These are phyloP conservation scores for Pseudeuparius sepicola DNA, from an alignment of 2,888 invertebrate species.

Conservation along the genomic window DNA sequence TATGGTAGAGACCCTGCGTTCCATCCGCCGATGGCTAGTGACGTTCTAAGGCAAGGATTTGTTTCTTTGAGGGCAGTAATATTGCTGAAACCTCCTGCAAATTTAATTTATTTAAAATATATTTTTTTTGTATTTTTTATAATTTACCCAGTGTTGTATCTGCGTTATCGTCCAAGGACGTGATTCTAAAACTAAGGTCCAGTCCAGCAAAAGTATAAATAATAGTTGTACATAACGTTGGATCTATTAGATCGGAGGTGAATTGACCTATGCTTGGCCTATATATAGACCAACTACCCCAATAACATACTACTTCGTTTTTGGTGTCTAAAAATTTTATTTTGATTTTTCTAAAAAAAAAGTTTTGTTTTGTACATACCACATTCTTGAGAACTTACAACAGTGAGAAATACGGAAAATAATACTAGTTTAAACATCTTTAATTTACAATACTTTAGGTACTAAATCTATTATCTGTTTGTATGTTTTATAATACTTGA, in stretches of 20 bases:
- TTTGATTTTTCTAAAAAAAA: too few relatives aligned
- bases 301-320: conserved; percentile 63
- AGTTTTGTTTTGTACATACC: neutral
- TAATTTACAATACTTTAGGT: too few relatives aligned
- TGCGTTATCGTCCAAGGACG: conserved; percentile 36
- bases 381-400: too few relatives aligned
- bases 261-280: conserved; percentile 56
- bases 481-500: too few relatives aligned
- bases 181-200: conserved; percentile 37
- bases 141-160: conserved; percentile 34
- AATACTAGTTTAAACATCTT: too few relatives aligned
- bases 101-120: conserved; percentile 2
- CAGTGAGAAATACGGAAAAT: too few relatives aligned
- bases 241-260: conserved; percentile 56
- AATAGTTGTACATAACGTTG: conserved; percentile 68
- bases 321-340: conserved; percentile 19
- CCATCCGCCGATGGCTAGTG: conserved; percentile 58
- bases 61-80: conserved; percentile 44
- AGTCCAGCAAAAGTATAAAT: conserved; percentile 74
- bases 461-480: too few relatives aligned
- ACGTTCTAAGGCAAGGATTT: conserved; percentile 44
- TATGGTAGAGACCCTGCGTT: conserved; percentile 45
- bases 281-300: conserved; percentile 72
- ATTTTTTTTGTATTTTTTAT: conserved; percentile 23
- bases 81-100: conserved; percentile 43